Base-by-base conservation (phyloP, 2,113 vertebrate species). In the Siphamia tubifer region DNA sequence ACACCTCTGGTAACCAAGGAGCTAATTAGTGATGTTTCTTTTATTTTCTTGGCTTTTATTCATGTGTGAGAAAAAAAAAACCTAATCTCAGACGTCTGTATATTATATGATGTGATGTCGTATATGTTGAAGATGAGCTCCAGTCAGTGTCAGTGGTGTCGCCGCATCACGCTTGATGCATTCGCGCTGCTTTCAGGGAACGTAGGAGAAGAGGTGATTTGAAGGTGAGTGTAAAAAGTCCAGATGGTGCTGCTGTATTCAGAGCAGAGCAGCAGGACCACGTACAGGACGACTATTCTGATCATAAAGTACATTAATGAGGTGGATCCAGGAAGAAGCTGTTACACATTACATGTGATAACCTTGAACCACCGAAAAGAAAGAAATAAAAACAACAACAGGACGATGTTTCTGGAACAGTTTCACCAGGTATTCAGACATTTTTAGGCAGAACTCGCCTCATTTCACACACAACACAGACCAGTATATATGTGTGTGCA, bases 141-240 rank as follows among this genome's bases (percentile, higher is more conserved):
- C n/a, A n/a, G n/a, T n/a, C n/a, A n/a, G n/a, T n/a, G n/a, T n/a
- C n/a, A n/a, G n/a, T n/a, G n/a, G n/a, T n/a, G n/a, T n/a, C n/a
- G n/a, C n/a, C n/a, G n/a, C n/a, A n/a, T n/a, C n/a, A n/a, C n/a
- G 23, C 20, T 52, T 36, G 6, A 5, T 38, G 27, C n/a, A n/a
- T 17, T n/a, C 36, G 15, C 31, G 36, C 32, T 21, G 17, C 35
- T 28, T n/a, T n/a, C n/a, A n/a, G n/a, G n/a, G n/a, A n/a, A 58
- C 55, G 75, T 62, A 44, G 70, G 70, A n/a, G 62, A 74, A 74
- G 68, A 78, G 83, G 77, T 66, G 73, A 68, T 8, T 49, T 51
- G 49, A 81, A 73, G 73, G 83, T 77, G 79, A 65, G 42, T 40
- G 16, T 25, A 5, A 65, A 61, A 55, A 53, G 70, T 54, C 65